Conservation (phyloP, 2,113 vertebrate genomes). For the Coptodon rendalli region DNA sequence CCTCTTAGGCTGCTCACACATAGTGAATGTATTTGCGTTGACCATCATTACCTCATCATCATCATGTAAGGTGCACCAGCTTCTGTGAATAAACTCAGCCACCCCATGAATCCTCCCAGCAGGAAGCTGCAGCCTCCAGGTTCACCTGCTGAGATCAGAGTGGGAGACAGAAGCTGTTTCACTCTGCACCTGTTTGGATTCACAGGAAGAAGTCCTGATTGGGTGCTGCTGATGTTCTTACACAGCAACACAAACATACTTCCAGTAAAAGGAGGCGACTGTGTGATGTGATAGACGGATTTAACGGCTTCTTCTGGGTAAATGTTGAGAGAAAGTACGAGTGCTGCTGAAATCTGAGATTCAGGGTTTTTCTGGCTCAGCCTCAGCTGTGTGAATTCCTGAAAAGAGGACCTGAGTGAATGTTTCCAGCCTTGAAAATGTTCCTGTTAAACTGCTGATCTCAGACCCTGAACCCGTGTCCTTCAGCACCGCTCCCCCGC, state of each 20-base stretch:
- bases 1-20: background rate
- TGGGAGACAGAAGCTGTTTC: background rate
- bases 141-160: background rate
- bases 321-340: background rate
- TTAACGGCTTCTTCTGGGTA: background rate
- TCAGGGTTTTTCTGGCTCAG: background rate
- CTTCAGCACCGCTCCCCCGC: background rate
- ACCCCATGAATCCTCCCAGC: background rate
- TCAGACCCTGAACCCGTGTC: slow-evolving; percentile 6
- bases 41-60: background rate
- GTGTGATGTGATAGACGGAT: background rate
- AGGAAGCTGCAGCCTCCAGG: background rate
- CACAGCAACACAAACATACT: background rate
- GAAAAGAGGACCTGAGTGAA: background rate
- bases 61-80: background rate
- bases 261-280: background rate
- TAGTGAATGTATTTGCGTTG: background rate
- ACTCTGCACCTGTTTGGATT: background rate
- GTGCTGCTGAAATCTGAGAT: background rate
- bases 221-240: background rate
- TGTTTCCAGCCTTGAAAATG: background rate
- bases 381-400: background rate
- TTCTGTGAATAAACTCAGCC: background rate
- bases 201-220: background rate
- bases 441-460: background rate